Conservation (phyloP, 1,140 invertebrate genomes). For the Phortica variegata region DNA sequence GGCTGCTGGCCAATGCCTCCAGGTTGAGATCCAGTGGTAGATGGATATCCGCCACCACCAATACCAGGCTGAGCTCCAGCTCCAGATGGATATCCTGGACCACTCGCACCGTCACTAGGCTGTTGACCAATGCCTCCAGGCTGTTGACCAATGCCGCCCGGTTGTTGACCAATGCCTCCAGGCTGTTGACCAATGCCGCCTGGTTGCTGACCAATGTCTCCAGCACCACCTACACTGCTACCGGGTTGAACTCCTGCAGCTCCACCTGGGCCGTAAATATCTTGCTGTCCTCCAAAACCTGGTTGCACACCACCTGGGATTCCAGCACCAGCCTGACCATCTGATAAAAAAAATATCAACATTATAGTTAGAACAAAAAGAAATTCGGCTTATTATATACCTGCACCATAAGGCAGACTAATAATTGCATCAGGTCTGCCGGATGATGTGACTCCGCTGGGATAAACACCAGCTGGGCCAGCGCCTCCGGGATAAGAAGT, state of each 20-base stretch:
- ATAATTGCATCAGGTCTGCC: slow-evolving; percentile 31
- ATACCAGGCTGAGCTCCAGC: slow-evolving; percentile 1
- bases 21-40: slow-evolving; percentile 1
- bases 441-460: not conserved
- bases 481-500: not conserved
- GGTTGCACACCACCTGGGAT: no score
- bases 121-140: not conserved
- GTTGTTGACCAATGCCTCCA: not conserved
- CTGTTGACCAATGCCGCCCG: slow-evolving; percentile 21
- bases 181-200: not conserved
- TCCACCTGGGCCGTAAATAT: slow-evolving; percentile 2
- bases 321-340: not conserved
- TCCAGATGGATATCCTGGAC: no score
- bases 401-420: slow-evolving; percentile 24
- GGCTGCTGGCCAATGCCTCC: not conserved
- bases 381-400: slow-evolving; percentile 15
- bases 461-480: slow-evolving; percentile 9
- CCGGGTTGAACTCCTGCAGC: slow-evolving; percentile 1
- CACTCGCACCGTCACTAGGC: slow-evolving; percentile 18
- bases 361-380: no score
- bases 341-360: no score
- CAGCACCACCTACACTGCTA: not conserved
- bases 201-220: no score
- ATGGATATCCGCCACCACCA: not conserved
- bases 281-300: no score